A percentile compares a stretch with the other conserved stretches of the same genome.
These are phyloP conservation scores for Ictalurus furcatus DNA, from an alignment of 2,113 vertebrate genomes.

Conservation along the genomic window DNA sequence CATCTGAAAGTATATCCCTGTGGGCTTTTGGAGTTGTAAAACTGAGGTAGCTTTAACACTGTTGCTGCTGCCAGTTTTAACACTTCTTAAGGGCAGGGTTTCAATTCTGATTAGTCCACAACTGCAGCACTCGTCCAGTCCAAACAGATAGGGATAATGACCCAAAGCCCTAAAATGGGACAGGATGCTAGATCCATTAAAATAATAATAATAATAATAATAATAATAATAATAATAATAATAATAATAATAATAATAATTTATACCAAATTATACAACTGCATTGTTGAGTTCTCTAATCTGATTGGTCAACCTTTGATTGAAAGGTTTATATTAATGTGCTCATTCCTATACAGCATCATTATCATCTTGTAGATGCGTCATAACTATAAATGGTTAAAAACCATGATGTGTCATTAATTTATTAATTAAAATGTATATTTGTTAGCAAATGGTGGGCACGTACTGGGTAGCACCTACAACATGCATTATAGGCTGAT, in stretches of 20 bases:
- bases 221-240: not conserved
- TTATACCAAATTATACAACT: not conserved
- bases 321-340: not conserved
- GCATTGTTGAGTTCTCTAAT: not conserved
- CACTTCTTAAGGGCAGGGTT: conserved; percentile 38
- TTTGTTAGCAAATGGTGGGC: not conserved
- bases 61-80: conserved; percentile 59
- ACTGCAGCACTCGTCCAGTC: not conserved
- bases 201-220: not conserved
- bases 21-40: conserved; percentile 60
- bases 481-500: too few relatives aligned
- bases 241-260: not conserved
- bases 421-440: not conserved
- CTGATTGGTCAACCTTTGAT: not conserved
- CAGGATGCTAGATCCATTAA: too few relatives aligned
- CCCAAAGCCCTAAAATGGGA: not conserved
- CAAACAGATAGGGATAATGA: conserved; percentile 1
- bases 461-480: too few relatives aligned
- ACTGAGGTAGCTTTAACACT: conserved; percentile 59
- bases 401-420: not conserved
- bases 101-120: conserved; percentile 22
- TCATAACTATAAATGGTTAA: not conserved
- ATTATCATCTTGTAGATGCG: not conserved
- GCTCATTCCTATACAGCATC: not conserved
- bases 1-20: conserved; percentile 57